phyloP scores from a whole-genome alignment of 1,140 invertebrate species.

The Drosophila grimshawi region DNA sequence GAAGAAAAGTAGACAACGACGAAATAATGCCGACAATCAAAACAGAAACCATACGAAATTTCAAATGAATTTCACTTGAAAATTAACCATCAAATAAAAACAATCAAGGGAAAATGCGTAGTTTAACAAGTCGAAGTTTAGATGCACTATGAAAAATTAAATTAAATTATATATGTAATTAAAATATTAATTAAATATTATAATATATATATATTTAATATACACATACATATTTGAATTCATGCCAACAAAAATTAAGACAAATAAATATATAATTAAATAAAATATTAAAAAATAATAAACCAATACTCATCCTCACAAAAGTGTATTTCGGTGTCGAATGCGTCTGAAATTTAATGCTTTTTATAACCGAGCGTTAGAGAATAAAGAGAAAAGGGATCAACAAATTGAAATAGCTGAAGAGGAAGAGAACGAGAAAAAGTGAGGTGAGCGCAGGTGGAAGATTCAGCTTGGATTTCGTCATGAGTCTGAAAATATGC shows the following conservation, averaged over 20 bases:
- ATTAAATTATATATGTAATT: neutral
- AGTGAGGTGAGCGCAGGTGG: constrained; percentile 18
- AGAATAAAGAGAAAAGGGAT: neutral
- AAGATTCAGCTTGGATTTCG: constrained; percentile 49
- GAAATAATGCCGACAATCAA: constrained; percentile 68
- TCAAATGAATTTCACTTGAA: constrained; percentile 45
- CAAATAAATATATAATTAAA: no score
- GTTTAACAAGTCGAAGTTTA: neutral
- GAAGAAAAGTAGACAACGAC: constrained; percentile 18
- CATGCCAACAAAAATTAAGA: no score
- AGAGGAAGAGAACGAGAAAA: neutral
- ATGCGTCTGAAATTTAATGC: constrained; percentile 59
- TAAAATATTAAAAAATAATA: no score
- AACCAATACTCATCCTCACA: no score
- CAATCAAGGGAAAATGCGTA: constrained; percentile 5
- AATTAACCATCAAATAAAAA: constrained; percentile 63
- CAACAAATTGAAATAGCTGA: no score
- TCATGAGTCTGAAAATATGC: constrained; percentile 70
- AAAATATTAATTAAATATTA: neutral
- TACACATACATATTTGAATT: no score
- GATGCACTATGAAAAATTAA: constrained; percentile 3
- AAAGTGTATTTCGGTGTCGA: no score
- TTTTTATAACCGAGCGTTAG: constrained; percentile 47
- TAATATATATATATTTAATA: no score
- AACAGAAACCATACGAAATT: constrained; percentile 75